Base-by-base conservation (phyloP, 2,113 vertebrate genomes). In the Nothocercus julius region DNA sequence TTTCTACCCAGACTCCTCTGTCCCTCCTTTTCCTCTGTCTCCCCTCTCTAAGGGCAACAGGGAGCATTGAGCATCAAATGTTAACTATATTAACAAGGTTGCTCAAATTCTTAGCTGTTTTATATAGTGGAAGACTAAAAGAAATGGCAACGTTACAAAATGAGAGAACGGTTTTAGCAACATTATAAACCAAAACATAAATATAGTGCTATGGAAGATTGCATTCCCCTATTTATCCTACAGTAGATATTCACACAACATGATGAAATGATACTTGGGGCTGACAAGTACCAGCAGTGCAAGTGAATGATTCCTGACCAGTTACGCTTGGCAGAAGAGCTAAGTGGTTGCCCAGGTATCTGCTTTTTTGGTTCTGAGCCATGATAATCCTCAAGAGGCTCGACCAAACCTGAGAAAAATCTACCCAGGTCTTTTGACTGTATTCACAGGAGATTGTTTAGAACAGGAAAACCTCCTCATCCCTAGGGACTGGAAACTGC, bases 281-380 rank as follows among this genome's bases (percentile, higher is more conserved):
- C 59, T 53, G 38, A 30, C 18, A 45, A n/a, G 32, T 3, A 36
- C 30, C 66, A 56, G 13, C 49, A 27, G 76, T 16, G 53, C n/a
- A 49, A 40, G 18, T 17, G 28, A 36, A 59, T 0, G 1, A 73
- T 4, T 7, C 28, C 32, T 42, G 30, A 63, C 20, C 2, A 1
- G 36, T 51, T 45, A 49, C 25, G 17, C 44, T 36, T 38, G 58
- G 36, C 32, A 22, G 58, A 59, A 87, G 32, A 28, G 42, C 56
- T 38, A 8, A 59, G 19, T 21, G 36, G 51, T 32, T 2, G 0
- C 19, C 7, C 10, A 79, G 40, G 34, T 17, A 13, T 8, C 45
- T 19, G n/a, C 6, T 4, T 44, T 36, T 40, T 13, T 7, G 6
- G 8, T 1, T 80, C 36, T 30, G 30, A 85, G 40, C 40, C 44